Evolutionary conservation across 2,888 invertebrate species (phyloP), one percentile per base, ranked within the genome.

Genomic region (Serripes groenlandicus): DNA sequence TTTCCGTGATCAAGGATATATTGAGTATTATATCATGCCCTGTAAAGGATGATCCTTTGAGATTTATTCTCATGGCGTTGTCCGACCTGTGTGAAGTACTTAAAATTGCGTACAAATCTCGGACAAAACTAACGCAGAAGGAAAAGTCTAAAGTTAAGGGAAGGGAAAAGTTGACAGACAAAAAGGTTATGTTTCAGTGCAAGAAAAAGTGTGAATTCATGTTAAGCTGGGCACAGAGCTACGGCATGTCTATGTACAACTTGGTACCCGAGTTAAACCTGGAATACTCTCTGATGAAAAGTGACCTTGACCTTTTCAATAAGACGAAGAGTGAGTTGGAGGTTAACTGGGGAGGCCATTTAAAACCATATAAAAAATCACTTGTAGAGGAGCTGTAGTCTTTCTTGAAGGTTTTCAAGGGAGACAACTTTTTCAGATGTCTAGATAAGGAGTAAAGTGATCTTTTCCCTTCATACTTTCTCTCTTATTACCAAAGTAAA

Each of bases 151-250:
- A 62, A 34, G 77, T 28, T 3, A 32, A 37, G 28, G 62, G 26
- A 21, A 11, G 15, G 21, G 28, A 58, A 58, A 7, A 4, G 3
- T 5, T 21, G 4, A n/a, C 58, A 34, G 34, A 62, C 21, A 89
- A 88, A 72, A 83, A 83, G n/a, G 79, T 78, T 37, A 73, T 91
- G 5, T 92, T 90, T 77, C 81, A 81, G n/a, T 77, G 87, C 23
- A 79, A 83, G 64, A 92, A 91, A 82, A 93, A 93, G 66, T 64
- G 88, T 28, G 82, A 88, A 28, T 93, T 93, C 75, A 78, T 91
- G 54, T 73, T 92, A 52, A 91, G 92, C 66, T 93, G 93, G 93
- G 68, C 80, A 28, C 90, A 92, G 74, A 89, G 88, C 42, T 92
- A 86, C 84, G 92, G 92, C 37, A 89, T 90, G 88, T 86, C 85